Base-by-base conservation (phyloP, 2,888 invertebrate species). In the Meloe dianella region DNA sequence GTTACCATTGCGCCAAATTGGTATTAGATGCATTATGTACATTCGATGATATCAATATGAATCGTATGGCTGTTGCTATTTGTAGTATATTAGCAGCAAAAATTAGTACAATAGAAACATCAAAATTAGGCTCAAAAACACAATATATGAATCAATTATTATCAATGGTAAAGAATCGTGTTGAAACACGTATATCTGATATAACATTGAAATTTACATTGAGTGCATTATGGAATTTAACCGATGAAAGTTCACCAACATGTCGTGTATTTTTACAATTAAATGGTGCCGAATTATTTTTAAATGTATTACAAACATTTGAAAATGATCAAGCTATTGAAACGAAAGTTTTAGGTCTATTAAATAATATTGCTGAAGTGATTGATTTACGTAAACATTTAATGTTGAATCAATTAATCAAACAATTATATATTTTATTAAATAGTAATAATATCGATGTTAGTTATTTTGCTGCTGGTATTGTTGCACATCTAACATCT, bases 351-450 rank as follows among this genome's bases (percentile, higher is more conserved):
- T 70, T 80, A 66, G 79, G 92, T 12, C 83, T 92, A 6, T 81
- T 92, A 74, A 92, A 92, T 79, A 92, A 92, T 78, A 90, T 92
- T 72, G 92, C 92, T 7, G 92, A 92, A 85, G 92, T 92, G 54
- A 83, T 85, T 24, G 81, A 66, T 54, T 63, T 78, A 20, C 73
- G 83, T 9, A 71, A 75, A 12, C 74, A 75, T 66, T 74, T 83
- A 30, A 78, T 83, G 78, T 68, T 79, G 27, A 77, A 80, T 63
- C 64, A 70, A 12, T 70, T 80, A 32, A 73, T 79, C 59, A 67
- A 62, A 29, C 81, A 82, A 60, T 71, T 84, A 38, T 74, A 71
- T 63, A 61, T 65, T 1, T 74, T 83, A 60, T 72, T 84, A 30
- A 76, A 87, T 74, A 90, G 90, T 0, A 83, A 86, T 60, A 89